Conservation (phyloP, 2,797 vertebrate genomes). For the Perdix hodgsoniae region DNA sequence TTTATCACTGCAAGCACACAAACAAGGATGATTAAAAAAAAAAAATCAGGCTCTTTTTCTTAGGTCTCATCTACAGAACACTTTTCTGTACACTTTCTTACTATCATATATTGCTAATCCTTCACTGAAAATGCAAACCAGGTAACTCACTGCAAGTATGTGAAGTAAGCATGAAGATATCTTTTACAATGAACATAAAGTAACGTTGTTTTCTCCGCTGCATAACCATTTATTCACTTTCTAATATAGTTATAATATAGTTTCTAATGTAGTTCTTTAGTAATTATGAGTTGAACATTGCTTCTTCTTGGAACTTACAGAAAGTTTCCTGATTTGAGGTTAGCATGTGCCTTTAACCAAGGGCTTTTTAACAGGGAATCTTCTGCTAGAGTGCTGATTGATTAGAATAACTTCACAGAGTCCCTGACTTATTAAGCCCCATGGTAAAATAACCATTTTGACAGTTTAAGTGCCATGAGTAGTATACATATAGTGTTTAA, state of each 20-base stretch:
- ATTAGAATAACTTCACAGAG: background rate
- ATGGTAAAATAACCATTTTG: background rate
- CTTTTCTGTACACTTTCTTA: background rate
- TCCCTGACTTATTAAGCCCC: background rate
- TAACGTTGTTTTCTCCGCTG: background rate
- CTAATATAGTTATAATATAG: too few relatives aligned
- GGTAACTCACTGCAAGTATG: background rate
- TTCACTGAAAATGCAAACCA: background rate
- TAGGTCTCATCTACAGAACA: background rate
- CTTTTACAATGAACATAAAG: background rate
- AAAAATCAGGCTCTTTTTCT: background rate
- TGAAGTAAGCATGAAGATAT: background rate
- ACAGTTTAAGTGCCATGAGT: background rate
- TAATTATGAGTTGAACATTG: background rate
- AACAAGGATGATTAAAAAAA: background rate
- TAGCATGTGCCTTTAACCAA: background rate
- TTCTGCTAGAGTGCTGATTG: background rate
- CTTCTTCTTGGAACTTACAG: background rate
- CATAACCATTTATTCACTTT: background rate
- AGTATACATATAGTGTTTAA: background rate
- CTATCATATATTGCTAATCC: background rate
- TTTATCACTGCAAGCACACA: background rate
- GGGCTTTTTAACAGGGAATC: background rate
- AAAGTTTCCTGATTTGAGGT: background rate
- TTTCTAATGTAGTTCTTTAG: background rate